Evolutionary conservation across 1,140 invertebrate species (phyloP).

Genomic region (Macrocentrus cingulum): DNA sequence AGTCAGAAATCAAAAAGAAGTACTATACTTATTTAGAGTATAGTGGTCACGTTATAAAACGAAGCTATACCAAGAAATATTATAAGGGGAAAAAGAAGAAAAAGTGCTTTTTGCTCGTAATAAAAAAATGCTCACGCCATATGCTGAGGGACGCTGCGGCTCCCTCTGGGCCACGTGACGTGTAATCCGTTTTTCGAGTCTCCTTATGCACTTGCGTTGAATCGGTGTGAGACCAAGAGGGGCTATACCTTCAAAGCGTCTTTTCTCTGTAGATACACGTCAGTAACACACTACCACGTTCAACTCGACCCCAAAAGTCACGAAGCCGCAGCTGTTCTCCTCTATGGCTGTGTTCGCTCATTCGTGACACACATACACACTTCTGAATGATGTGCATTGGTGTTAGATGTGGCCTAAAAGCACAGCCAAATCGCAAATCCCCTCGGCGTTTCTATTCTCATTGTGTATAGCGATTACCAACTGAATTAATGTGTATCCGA

Average conservation of each 20-base stretch:
- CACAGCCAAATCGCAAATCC: conserved; percentile 20
- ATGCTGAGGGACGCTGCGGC: conserved; percentile 33
- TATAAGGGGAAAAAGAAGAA: neutral
- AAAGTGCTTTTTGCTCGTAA: neutral
- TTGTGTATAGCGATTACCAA: too few relatives aligned
- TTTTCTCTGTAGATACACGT: neutral
- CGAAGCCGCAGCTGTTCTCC: conserved; percentile 29
- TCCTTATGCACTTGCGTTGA: conserved; percentile 17
- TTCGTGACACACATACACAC: conserved; percentile 6
- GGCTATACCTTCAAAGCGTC: neutral
- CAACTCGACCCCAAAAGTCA: conserved; percentile 30
- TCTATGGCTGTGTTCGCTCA: conserved; percentile 15
- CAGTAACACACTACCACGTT: conserved; percentile 1
- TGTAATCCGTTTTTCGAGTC: conserved; percentile 18
- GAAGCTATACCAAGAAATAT: too few relatives aligned
- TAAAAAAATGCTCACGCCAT: conserved; percentile 30
- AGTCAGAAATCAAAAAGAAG: conserved; percentile 31
- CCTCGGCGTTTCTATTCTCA: conserved; percentile 14
- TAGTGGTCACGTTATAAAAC: conserved; percentile 32
- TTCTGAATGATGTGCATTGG: conserved; percentile 8
- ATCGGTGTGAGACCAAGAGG: neutral
- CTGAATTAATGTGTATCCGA: too few relatives aligned
- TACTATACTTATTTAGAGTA: conserved; percentile 34
- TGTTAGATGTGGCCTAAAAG: conserved; percentile 9
- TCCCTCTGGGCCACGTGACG: too few relatives aligned